Evolutionary conservation across 35 echinoderm and acorn worm species (phyloP).

Genomic region (Heliocidaris erythrogramma): DNA sequence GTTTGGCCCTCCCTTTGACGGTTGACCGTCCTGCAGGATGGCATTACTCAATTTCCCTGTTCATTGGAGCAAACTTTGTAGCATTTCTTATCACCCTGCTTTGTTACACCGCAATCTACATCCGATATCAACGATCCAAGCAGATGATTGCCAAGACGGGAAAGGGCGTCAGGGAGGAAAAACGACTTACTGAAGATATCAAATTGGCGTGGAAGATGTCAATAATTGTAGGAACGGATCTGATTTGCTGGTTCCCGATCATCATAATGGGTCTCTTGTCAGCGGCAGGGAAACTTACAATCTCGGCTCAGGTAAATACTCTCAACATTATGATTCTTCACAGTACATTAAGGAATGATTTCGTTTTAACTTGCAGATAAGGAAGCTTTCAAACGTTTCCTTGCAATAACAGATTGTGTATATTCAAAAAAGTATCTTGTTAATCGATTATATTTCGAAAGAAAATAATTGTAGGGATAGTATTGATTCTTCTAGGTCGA

Average conservation of each 20-base stretch:
- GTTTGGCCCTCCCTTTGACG: slow-evolving; percentile 51
- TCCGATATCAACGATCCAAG: slow-evolving; percentile 6
- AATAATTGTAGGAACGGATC: slow-evolving; percentile 58
- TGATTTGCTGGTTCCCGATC: slow-evolving; percentile 69
- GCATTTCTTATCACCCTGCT: slow-evolving; percentile 26
- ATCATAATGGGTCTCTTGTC: slow-evolving; percentile 65
- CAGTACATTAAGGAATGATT: too few species aligned
- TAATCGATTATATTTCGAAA: too few species aligned
- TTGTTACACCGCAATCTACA: slow-evolving; percentile 55
- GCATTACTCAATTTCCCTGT: slow-evolving; percentile 51
- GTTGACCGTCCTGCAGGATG: slow-evolving; percentile 22
- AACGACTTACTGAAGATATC: slow-evolving; percentile 24
- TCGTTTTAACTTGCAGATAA: too few species aligned
- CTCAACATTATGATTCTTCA: too few species aligned
- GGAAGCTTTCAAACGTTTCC: too few species aligned
- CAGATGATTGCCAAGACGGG: neutral
- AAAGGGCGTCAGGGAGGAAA: neutral
- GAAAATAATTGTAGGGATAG: too few species aligned
- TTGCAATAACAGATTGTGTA: too few species aligned
- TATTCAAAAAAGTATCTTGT: too few species aligned
- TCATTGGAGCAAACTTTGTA: slow-evolving; percentile 55
- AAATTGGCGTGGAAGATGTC: slow-evolving; percentile 71
- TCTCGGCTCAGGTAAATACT: slow-evolving; percentile 19
- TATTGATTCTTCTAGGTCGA: too few species aligned
- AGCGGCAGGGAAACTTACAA: slow-evolving; percentile 8